Percentiles rank a stretch among this genome's conserved stretches.
Evolutionary conservation across 1,140 invertebrate species (phyloP).

Genomic region (Callitettix versicolor): DNA sequence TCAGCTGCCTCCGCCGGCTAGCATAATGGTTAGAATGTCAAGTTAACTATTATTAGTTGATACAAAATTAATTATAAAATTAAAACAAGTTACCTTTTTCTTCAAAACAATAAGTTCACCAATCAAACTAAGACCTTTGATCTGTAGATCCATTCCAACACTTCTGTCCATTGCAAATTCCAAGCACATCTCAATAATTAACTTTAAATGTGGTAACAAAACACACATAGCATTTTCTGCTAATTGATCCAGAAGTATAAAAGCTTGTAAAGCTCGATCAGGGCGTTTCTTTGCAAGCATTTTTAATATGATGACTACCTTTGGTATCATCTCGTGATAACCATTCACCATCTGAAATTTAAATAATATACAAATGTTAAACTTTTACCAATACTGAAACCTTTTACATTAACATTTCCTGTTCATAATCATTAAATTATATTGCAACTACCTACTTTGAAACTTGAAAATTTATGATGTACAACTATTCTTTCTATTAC

Average conservation of each 20-base stretch:
- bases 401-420: neutral
- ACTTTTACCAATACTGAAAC: neutral
- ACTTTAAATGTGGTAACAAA: slow-evolving; percentile 51
- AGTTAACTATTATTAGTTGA: no score
- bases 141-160: slow-evolving; percentile 45
- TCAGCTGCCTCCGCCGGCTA: no score
- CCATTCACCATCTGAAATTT: slow-evolving; percentile 41
- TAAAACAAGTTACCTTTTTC: slow-evolving; percentile 60
- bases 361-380: slow-evolving; percentile 17
- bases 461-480: no score
- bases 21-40: no score
- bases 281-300: slow-evolving; percentile 38
- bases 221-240: slow-evolving; percentile 49
- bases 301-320: slow-evolving; percentile 45
- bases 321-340: slow-evolving; percentile 50
- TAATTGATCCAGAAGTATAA: slow-evolving; percentile 63
- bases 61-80: no score
- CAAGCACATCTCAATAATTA: slow-evolving; percentile 54
- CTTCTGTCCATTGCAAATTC: slow-evolving; percentile 43
- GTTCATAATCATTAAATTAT: neutral
- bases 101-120: slow-evolving; percentile 51
- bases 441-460: no score
- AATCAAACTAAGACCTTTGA: slow-evolving; percentile 56
- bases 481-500: no score
- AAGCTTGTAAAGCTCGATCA: slow-evolving; percentile 34